Conservation (phyloP, 2,113 vertebrate species). For the Zosterops hypoxanthus region DNA sequence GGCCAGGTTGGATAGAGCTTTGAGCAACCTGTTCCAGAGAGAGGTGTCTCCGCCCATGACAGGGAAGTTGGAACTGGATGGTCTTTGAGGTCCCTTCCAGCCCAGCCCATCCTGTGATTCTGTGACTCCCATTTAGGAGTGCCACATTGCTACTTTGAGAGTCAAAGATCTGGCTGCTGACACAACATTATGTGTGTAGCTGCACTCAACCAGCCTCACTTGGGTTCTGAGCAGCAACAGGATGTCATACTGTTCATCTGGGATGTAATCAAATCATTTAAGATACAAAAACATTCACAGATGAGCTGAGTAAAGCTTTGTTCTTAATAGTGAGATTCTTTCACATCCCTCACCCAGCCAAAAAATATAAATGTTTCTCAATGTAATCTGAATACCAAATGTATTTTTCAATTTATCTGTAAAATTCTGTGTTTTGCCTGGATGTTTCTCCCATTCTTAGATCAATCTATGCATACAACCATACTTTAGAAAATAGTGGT, state of each 20-base stretch:
- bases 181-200: not conserved
- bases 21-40: not conserved
- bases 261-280: not conserved
- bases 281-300: not conserved
- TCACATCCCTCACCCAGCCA: not conserved
- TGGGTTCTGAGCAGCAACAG: not conserved
- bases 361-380: not conserved
- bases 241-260: not conserved
- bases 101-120: not conserved
- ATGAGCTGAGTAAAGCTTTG: not conserved
- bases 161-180: not conserved
- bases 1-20: not conserved
- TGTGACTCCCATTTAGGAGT: no score
- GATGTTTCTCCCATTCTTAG: not conserved
- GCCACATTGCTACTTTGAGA: not conserved
- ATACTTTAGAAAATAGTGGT: not conserved
- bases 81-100: not conserved
- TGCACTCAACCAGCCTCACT: not conserved
- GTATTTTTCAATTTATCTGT: not conserved
- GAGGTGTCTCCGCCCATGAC: not conserved
- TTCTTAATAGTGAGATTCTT: not conserved
- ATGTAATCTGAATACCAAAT: not conserved
- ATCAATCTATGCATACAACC: not conserved
- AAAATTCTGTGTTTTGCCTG: not conserved
- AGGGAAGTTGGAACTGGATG: not conserved